Evolutionary conservation across 2,113 vertebrate species (phyloP), one percentile per base, ranked within the genome.

Genomic region (Galeopterus variegatus): DNA sequence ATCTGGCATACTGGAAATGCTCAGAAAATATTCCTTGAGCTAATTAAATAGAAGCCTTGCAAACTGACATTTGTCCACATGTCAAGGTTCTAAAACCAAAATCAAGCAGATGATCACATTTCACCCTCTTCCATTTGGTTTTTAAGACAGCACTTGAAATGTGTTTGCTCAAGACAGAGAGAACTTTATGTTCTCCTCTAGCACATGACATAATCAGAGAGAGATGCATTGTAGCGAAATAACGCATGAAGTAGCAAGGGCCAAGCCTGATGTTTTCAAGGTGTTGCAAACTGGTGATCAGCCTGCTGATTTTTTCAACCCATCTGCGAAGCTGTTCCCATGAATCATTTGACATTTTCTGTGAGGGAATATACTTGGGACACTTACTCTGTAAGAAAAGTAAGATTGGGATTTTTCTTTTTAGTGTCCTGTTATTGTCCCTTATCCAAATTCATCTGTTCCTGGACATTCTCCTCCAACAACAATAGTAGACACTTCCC

Each of bases 201-300:
- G 26, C 31, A 52, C 3, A 23, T 67, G 76, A 31, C 75, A 64
- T n/a, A 69, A 8, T 24, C 58, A 36, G 72, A 81, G 28, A 21
- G 58, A 81, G 70, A 60, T 48, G 48, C 9, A 1, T 8, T 54
- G 73, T 88, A 67, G 48, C 10, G 94, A 48, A 80, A 85, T 52
- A 54, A 65, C 23, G 48, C n/a, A 72, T 33, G n/a, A 84, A 24
- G 45, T n/a, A 64, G 84, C 48, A n/a, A 60, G 88, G 48, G 50
- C 54, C 64, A 73, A 1, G 90, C 23, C 89, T 92, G 75, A 87
- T 45, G 41, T 67, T 85, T 73, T 52, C 52, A 92, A 48, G 33
- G 80, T n/a, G 36, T 54, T 95, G 88, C 94, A 92, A 90, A 95
- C 45, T 58, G 52, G 56, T 0, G 45, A 95, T 17, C 26, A 77